Evolutionary conservation across 2,888 invertebrate genomes (phyloP).

Genomic region (Epinotia demarniana): DNA sequence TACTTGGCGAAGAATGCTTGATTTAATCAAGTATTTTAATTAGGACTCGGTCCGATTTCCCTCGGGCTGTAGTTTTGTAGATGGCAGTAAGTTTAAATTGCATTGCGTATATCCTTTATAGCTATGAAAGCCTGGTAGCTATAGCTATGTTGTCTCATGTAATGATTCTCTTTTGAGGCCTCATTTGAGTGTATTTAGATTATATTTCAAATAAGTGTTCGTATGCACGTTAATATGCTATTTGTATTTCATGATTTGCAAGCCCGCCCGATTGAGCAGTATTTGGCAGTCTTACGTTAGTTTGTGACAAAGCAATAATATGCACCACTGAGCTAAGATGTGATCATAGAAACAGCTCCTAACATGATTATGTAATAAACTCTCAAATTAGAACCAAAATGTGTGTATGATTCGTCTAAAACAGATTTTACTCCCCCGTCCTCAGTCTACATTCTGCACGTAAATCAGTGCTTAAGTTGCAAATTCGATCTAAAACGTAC

Average conservation of each 20-base stretch:
- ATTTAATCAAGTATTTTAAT: constrained; percentile 23
- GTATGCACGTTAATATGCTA: no score
- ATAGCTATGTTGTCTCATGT: neutral
- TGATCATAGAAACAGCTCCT: no score
- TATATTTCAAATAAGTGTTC: no score
- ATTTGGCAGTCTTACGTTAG: no score
- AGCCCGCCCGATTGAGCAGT: no score
- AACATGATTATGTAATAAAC: no score
- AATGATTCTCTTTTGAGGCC: neutral
- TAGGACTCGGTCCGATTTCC: constrained; percentile 16
- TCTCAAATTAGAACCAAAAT: no score
- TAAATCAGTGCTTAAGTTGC: constrained; percentile 6
- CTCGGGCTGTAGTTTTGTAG: constrained; percentile 4
- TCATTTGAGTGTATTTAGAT: no score
- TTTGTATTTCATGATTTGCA: no score
- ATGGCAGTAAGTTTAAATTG: constrained; percentile 17
- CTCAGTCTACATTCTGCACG: neutral
- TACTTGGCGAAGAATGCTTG: constrained; percentile 16
- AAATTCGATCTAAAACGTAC: constrained; percentile 17
- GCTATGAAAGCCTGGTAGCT: neutral
- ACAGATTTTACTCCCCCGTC: neutral
- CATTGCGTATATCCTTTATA: constrained; percentile 1
- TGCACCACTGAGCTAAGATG: no score
- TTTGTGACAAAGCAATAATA: no score
- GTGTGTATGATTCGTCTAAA: no score